Percentiles rank a stretch among this genome's conserved stretches.
phyloP scores from a whole-genome alignment of 2,113 vertebrate species.

The Telmatochromis brachygnathus region DNA sequence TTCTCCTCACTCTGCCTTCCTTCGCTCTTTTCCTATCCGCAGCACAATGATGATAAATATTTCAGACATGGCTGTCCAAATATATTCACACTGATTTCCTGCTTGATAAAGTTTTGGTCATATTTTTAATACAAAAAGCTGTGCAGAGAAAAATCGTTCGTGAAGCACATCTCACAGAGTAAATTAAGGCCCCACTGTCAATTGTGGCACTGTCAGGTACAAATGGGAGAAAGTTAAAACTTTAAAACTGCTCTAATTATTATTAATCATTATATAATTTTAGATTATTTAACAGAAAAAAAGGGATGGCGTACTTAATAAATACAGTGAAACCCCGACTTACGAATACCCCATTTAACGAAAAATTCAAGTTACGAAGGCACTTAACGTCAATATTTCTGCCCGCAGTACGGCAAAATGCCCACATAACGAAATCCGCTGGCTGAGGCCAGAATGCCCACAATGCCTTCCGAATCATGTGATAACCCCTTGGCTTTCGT shows the following conservation, averaged over 20 bases:
- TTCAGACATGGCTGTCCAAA: slow-evolving; percentile 10
- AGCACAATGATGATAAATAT: slow-evolving; percentile 28
- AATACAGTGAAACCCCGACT: background rate
- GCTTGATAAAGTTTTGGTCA: background rate
- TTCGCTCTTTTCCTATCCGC: background rate
- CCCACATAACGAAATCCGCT: rapidly evolving
- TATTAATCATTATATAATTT: too few relatives aligned
- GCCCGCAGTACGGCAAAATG: background rate
- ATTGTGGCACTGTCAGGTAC: background rate
- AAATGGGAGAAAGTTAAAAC: background rate
- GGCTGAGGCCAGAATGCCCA: background rate
- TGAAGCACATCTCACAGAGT: background rate
- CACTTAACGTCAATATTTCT: background rate
- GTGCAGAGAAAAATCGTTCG: background rate
- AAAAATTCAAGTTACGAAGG: background rate
- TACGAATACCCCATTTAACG: background rate
- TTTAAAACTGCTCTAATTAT: background rate
- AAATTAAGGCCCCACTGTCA: background rate
- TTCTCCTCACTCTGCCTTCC: background rate
- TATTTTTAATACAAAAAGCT: background rate
- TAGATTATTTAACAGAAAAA: background rate
- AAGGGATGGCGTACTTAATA: background rate
- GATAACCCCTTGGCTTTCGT: background rate
- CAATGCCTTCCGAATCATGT: background rate
- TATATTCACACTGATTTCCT: slow-evolving; percentile 4